phyloP scores from a whole-genome alignment of 2,113 vertebrate genomes.

The Bufo bufo region DNA sequence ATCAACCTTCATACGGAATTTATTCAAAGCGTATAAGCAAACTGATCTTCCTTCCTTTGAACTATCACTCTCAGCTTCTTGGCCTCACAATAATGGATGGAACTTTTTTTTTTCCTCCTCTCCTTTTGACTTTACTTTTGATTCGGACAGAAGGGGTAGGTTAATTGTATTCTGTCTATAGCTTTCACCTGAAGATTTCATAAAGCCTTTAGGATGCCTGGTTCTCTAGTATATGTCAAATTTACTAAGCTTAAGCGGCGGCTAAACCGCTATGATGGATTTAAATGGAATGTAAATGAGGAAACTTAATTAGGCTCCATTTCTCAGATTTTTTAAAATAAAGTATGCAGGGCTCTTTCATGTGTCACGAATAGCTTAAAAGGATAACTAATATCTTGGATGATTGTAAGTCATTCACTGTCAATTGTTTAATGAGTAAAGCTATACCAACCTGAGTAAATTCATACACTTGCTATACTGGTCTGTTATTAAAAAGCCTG shows the following conservation, averaged over 20 bases:
- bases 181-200: slow-evolving; percentile 32
- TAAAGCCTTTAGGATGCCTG: slow-evolving; percentile 8
- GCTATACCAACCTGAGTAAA: neutral
- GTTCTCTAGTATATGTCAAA: slow-evolving; percentile 21
- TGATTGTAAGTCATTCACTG: slow-evolving; percentile 37
- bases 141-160: slow-evolving; percentile 34
- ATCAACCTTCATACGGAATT: neutral
- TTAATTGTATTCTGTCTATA: slow-evolving; percentile 22
- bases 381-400: slow-evolving; percentile 38
- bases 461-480: neutral
- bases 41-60: slow-evolving; percentile 11
- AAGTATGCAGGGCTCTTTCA: slow-evolving; percentile 38
- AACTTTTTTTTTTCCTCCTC: neutral
- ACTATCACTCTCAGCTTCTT: neutral
- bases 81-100: slow-evolving; percentile 20
- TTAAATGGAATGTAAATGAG: slow-evolving; percentile 51
- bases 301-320: slow-evolving; percentile 46
- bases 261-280: slow-evolving; percentile 43
- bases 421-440: slow-evolving; percentile 3
- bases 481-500: neutral
- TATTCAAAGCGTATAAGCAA: slow-evolving; percentile 14
- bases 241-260: slow-evolving; percentile 23
- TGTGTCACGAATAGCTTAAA: slow-evolving; percentile 46
- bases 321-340: slow-evolving; percentile 37
- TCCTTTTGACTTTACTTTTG: slow-evolving; percentile 48